Evolutionary conservation across 2,113 vertebrate genomes (phyloP).

Genomic region (Chionomys nivalis): DNA sequence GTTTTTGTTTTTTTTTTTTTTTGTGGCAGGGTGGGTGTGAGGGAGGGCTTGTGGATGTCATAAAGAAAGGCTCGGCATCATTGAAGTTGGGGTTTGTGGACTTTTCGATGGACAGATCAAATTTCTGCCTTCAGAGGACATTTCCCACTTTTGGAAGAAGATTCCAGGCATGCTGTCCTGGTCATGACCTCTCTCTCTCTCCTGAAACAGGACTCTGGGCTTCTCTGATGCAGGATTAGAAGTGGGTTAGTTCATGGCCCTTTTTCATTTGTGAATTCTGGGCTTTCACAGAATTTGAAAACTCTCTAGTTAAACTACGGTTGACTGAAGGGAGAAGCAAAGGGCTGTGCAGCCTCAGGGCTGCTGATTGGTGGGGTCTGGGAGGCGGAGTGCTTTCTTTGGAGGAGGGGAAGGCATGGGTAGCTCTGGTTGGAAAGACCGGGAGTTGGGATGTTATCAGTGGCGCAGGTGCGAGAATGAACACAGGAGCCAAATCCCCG

Average conservation of each 20-base stretch:
- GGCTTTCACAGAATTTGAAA: conserved; percentile 52
- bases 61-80: not conserved
- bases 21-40: no score
- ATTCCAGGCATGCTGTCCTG: not conserved
- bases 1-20: not conserved
- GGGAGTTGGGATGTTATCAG: not conserved
- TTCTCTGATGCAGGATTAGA: not conserved
- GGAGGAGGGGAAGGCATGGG: not conserved
- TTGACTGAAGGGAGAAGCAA: not conserved
- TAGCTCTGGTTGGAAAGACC: not conserved
- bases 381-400: not conserved
- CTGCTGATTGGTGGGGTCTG: not conserved
- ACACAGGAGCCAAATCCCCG: not conserved
- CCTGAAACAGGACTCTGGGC: not conserved
- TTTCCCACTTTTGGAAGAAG: not conserved
- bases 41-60: not conserved
- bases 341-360: not conserved
- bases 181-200: not conserved
- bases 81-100: not conserved
- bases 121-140: conserved; percentile 41
- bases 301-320: conserved; percentile 48
- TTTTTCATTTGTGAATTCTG: conserved; percentile 55
- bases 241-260: not conserved
- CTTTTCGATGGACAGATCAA: not conserved
- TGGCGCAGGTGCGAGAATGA: not conserved